These are phyloP conservation scores for Polydrusus tereticollis DNA, from an alignment of 2,888 invertebrate species.

Conservation along the genomic window DNA sequence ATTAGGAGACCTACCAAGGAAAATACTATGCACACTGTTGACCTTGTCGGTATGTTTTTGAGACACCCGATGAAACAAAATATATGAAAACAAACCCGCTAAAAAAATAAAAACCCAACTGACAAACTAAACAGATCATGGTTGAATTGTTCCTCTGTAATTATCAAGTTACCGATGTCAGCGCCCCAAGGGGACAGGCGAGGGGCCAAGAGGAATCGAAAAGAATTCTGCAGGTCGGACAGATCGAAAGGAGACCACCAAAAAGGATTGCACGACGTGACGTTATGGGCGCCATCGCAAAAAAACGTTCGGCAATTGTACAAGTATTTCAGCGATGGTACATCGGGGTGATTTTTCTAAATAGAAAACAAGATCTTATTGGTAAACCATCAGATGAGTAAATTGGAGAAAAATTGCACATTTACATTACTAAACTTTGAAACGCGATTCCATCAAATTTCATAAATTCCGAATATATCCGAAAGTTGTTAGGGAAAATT, in stretches of 20 bases:
- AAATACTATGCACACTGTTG: too few relatives aligned
- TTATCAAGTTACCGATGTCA: conserved; percentile 18
- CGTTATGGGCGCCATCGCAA: conserved; percentile 37
- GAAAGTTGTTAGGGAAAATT: too few relatives aligned
- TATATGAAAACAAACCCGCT: not conserved
- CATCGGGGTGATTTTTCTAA: not conserved
- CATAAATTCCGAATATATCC: too few relatives aligned
- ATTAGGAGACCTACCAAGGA: too few relatives aligned
- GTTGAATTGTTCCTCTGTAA: conserved; percentile 8
- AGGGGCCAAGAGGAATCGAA: not conserved
- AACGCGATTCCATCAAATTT: too few relatives aligned
- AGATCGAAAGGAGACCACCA: conserved; percentile 26
- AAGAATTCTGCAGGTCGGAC: conserved; percentile 26
- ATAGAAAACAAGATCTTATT: too few relatives aligned
- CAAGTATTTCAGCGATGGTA: conserved; percentile 32
- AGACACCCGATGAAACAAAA: too few relatives aligned
- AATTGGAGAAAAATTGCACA: too few relatives aligned
- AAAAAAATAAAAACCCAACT: not conserved
- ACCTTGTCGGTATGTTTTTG: too few relatives aligned
- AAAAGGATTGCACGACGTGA: conserved; percentile 29
- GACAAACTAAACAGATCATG: not conserved
- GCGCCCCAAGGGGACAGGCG: not conserved
- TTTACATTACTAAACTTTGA: too few relatives aligned
- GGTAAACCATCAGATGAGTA: too few relatives aligned
- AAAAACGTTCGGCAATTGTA: conserved; percentile 32